Conservation (phyloP, 2,888 invertebrate genomes). For the Chironomus riparius region DNA sequence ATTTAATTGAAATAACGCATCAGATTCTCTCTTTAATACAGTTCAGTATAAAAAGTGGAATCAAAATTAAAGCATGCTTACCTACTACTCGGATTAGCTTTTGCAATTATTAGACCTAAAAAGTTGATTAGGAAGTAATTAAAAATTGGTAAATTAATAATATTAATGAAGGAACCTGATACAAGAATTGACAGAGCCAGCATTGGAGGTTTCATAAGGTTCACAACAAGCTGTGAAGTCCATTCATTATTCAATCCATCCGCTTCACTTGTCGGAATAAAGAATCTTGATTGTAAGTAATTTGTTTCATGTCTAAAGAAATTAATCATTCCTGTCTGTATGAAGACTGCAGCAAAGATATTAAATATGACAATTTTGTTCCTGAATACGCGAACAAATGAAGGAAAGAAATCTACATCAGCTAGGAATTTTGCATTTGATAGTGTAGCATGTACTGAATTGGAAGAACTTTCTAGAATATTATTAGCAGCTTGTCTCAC, state of each 20-base stretch:
- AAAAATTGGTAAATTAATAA: too few relatives aligned
- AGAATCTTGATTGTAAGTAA: slow-evolving; percentile 51
- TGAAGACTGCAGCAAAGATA: slow-evolving; percentile 44
- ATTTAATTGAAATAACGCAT: slow-evolving; percentile 3
- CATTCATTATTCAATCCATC: slow-evolving; percentile 49
- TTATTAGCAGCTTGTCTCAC: slow-evolving; percentile 49
- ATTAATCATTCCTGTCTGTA: slow-evolving; percentile 48
- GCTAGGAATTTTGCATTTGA: slow-evolving; percentile 37
- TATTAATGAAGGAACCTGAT: slow-evolving; percentile 40
- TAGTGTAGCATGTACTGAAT: slow-evolving; percentile 32
- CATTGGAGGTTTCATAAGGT: slow-evolving; percentile 49
- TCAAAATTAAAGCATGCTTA: slow-evolving; percentile 29
- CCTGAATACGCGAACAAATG: slow-evolving; percentile 45
- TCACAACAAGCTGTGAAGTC: slow-evolving; percentile 44
- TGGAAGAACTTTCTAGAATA: slow-evolving; percentile 44
- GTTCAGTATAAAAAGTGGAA: not conserved
- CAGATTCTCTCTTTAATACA: not conserved
- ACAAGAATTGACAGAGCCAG: slow-evolving; percentile 46
- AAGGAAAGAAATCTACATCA: slow-evolving; percentile 43
- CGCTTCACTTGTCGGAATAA: slow-evolving; percentile 45
- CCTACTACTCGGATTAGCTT: slow-evolving; percentile 45
- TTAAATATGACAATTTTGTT: slow-evolving; percentile 50
- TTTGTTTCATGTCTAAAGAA: slow-evolving; percentile 47
- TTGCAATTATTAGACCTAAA: slow-evolving; percentile 41
- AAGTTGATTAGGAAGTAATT: too few relatives aligned